A percentile compares a stretch with the other conserved stretches of the same genome.
These are phyloP conservation scores for Sturnus vulgaris DNA, from an alignment of 2,113 vertebrate species.

Conservation along the genomic window DNA sequence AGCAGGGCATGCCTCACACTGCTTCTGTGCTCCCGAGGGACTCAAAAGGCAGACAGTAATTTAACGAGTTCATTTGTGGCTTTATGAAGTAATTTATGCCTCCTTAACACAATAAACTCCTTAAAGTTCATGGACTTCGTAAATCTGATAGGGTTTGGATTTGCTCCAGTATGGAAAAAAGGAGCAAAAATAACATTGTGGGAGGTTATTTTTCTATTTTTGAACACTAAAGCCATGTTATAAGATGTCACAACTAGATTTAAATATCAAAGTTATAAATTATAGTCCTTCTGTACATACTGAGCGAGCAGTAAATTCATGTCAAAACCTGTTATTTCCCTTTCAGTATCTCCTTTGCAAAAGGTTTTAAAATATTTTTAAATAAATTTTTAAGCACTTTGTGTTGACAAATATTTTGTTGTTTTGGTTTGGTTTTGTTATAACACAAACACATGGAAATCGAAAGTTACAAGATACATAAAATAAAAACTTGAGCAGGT, in stretches of 20 bases:
- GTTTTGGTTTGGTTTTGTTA: fast-evolving
- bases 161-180: not conserved
- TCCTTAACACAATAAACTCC: not conserved
- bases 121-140: not conserved
- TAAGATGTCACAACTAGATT: not conserved
- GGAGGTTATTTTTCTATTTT: not conserved
- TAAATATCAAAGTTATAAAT: not conserved
- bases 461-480: not conserved
- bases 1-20: not conserved
- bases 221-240: not conserved
- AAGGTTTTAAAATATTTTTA: not conserved
- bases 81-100: not conserved
- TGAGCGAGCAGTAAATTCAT: not conserved
- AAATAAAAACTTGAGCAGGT: not conserved
- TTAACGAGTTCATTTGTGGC: not conserved
- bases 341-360: not conserved
- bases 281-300: not conserved
- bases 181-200: not conserved
- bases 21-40: not conserved
- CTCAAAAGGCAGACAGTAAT: not conserved
- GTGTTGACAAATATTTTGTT: not conserved
- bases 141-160: not conserved
- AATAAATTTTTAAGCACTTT: not conserved
- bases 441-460: not conserved
- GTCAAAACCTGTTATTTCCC: not conserved